A percentile compares a stretch with the other conserved stretches of the same genome.
Conservation (phyloP, 2,888 invertebrate genomes). For the Melanotus villosus region DNA sequence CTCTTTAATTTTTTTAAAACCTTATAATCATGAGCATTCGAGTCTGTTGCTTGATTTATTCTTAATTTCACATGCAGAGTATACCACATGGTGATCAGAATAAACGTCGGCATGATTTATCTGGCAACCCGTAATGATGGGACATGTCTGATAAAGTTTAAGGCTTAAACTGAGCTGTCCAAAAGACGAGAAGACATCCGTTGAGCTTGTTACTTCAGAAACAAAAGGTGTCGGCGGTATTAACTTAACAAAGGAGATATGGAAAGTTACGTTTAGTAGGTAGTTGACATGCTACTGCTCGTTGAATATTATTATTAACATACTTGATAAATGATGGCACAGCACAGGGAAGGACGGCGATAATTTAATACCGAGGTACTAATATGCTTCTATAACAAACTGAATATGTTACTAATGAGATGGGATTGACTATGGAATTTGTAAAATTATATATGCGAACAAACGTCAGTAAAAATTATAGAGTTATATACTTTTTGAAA, state of each 20-base stretch:
- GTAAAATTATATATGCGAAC: no score
- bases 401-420: no score
- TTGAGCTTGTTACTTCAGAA: constrained; percentile 7
- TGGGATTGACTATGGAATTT: no score
- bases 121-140: neutral
- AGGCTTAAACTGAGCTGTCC: neutral
- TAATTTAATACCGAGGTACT: neutral
- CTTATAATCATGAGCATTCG: neutral
- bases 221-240: constrained; percentile 25
- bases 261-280: neutral
- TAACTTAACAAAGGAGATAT: constrained; percentile 6
- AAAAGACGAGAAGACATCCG: constrained; percentile 1
- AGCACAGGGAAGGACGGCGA: neutral
- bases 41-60: neutral
- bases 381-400: neutral
- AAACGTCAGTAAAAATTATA: no score
- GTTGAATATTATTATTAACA: constrained; percentile 1
- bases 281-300: constrained; percentile 20
- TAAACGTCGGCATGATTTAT: neutral
- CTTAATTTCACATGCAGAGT: no score
- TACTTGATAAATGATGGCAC: neutral
- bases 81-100: neutral
- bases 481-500: no score
- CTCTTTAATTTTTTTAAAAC: neutral
- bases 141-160: constrained; percentile 17